These are phyloP conservation scores for Gallinago solitaria DNA, from an alignment of 2,797 vertebrate species.

Conservation along the genomic window DNA sequence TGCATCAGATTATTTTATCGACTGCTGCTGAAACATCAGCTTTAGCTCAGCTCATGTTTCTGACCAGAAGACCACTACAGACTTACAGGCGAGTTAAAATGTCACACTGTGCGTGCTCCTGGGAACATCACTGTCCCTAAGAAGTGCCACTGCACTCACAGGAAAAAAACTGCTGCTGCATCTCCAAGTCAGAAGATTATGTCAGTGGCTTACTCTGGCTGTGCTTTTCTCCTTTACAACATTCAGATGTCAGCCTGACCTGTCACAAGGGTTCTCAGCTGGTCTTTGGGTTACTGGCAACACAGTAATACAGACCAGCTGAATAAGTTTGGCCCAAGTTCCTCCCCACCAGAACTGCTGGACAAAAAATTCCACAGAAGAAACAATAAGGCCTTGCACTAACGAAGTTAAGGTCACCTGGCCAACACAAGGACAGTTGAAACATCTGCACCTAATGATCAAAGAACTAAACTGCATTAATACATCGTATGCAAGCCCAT, in stretches of 20 bases:
- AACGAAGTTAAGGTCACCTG: constrained; percentile 40
- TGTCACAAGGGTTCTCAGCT: constrained; percentile 28
- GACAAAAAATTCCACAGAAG: neutral
- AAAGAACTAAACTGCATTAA: neutral
- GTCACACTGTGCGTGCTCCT: neutral
- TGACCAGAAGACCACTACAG: neutral
- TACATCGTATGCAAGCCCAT: neutral
- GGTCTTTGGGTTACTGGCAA: constrained; percentile 20
- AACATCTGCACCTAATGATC: constrained; percentile 14
- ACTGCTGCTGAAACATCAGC: neutral
- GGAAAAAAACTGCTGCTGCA: neutral
- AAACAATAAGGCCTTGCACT: neutral
- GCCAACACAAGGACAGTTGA: neutral
- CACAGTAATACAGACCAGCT: constrained; percentile 30
- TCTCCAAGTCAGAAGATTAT: neutral
- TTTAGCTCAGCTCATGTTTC: neutral
- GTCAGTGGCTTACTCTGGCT: neutral
- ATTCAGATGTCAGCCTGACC: constrained; percentile 57
- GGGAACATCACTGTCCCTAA: neutral
- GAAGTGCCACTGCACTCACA: neutral
- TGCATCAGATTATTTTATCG: neutral
- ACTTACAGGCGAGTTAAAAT: neutral
- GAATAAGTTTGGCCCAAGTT: constrained; percentile 24
- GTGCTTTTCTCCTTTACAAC: neutral
- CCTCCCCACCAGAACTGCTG: neutral